Conservation (phyloP, 1,140 invertebrate species). For the Lycorma delicatula region DNA sequence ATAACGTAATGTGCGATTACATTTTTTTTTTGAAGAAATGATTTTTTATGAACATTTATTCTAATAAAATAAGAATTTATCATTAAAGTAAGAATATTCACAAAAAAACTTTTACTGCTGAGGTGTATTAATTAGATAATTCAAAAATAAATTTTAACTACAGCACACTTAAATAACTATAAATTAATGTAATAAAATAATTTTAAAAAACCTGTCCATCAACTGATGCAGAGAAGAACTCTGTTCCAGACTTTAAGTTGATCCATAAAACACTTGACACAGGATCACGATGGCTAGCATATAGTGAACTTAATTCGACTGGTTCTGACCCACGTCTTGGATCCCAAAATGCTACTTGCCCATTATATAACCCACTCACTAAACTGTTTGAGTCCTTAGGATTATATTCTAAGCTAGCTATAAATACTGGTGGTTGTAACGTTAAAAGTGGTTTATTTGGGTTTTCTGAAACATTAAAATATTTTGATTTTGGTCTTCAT, state of each 20-base stretch:
- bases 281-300: conserved; percentile 68
- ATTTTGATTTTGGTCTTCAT: too few species aligned
- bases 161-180: too few species aligned
- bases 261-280: conserved; percentile 60
- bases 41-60: too few species aligned
- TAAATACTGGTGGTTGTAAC: conserved; percentile 63
- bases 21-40: too few species aligned
- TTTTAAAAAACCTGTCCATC: conserved; percentile 48
- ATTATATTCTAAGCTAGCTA: conserved; percentile 85
- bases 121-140: neutral
- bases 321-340: conserved; percentile 60
- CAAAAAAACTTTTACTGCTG: neutral
- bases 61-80: too few species aligned
- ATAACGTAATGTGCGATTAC: too few species aligned
- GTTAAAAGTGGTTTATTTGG: conserved; percentile 76
- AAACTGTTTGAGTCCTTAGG: conserved; percentile 80
- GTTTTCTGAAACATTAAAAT: conserved; percentile 67
- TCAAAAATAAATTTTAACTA: neutral
- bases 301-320: conserved; percentile 46
- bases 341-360: conserved; percentile 74
- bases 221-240: conserved; percentile 50
- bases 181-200: too few species aligned
- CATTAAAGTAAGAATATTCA: too few species aligned
- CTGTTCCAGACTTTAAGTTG: conserved; percentile 42
- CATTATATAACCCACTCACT: conserved; percentile 80